A percentile compares a stretch with the other conserved stretches of the same genome.
These are phyloP conservation scores for Micronisus gabar DNA, from an alignment of 2,113 vertebrate species.

Conservation along the genomic window DNA sequence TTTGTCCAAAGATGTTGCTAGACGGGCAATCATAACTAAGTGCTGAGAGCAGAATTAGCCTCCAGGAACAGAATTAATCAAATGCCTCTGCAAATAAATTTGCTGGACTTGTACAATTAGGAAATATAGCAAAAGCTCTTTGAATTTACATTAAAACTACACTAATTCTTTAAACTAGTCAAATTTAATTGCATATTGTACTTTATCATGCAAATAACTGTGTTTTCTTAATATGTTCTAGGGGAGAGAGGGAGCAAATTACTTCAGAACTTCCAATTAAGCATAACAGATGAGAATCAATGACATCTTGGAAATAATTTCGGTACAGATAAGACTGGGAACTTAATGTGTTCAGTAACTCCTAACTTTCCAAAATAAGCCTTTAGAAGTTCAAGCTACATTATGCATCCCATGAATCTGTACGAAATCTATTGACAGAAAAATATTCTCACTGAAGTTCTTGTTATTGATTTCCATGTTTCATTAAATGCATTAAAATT, in stretches of 20 bases:
- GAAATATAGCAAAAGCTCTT: not conserved
- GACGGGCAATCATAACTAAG: not conserved
- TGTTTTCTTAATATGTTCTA: slow-evolving; percentile 12
- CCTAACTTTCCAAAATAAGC: not conserved
- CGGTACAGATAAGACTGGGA: not conserved
- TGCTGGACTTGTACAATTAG: not conserved
- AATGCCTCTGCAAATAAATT: not conserved
- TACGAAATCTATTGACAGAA: not conserved
- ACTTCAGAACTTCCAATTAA: slow-evolving; percentile 33
- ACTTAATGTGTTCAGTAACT: not conserved
- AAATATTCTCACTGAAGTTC: not conserved
- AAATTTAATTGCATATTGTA: slow-evolving; percentile 33
- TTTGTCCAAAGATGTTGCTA: not conserved
- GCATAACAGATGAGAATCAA: slow-evolving; percentile 13
- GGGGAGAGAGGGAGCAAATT: not conserved
- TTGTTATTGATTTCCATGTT: not conserved
- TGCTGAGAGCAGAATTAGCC: not conserved
- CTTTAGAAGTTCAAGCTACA: not conserved
- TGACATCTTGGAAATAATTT: slow-evolving; percentile 19
- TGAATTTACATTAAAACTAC: slow-evolving; percentile 19
- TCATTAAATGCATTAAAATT: slow-evolving; percentile 2
- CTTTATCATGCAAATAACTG: slow-evolving; percentile 31
- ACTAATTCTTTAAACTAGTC: slow-evolving; percentile 37
- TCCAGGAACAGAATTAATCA: not conserved
- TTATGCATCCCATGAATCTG: not conserved